Evolutionary conservation across 2,797 vertebrate species (phyloP).

Genomic region (Typhlichthys subterraneus): DNA sequence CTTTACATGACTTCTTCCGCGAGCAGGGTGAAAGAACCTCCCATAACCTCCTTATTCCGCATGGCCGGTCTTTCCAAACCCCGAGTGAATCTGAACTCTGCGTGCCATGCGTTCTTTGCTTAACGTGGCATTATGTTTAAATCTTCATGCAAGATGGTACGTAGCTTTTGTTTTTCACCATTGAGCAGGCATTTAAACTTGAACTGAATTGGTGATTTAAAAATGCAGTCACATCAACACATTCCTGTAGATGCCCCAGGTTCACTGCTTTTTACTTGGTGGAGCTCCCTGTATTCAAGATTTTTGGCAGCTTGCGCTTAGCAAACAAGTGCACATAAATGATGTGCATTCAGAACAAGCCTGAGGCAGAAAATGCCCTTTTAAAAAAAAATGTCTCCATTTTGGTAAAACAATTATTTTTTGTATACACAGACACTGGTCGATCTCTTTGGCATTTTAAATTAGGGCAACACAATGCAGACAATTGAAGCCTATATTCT

Average conservation of each 20-base stretch:
- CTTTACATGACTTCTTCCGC: too few species aligned
- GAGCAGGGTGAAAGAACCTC: slow-evolving; percentile 33
- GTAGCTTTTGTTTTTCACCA: slow-evolving; percentile 2
- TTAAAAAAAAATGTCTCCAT: slow-evolving; percentile 38
- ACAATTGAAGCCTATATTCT: slow-evolving; percentile 16
- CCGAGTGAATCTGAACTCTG: background rate
- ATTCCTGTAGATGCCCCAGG: slow-evolving; percentile 10
- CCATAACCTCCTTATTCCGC: slow-evolving; percentile 4
- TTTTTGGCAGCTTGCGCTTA: slow-evolving; percentile 30
- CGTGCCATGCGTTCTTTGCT: background rate
- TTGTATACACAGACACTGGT: slow-evolving; percentile 44
- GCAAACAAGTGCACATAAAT: slow-evolving; percentile 50
- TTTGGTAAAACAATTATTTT: slow-evolving; percentile 48
- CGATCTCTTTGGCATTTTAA: slow-evolving; percentile 50
- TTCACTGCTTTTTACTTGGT: background rate
- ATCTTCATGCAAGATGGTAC: background rate
- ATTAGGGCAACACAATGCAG: slow-evolving; percentile 42
- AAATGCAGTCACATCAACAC: slow-evolving; percentile 24
- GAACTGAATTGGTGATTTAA: slow-evolving; percentile 27
- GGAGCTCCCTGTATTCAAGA: background rate
- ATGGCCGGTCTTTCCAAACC: background rate
- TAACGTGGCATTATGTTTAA: slow-evolving; percentile 7
- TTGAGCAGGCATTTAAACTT: slow-evolving; percentile 10
- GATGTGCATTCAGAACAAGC: slow-evolving; percentile 60
- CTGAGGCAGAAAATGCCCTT: slow-evolving; percentile 55